Base-by-base conservation (phyloP, 2,113 vertebrate species). In the Chamaea fasciata region DNA sequence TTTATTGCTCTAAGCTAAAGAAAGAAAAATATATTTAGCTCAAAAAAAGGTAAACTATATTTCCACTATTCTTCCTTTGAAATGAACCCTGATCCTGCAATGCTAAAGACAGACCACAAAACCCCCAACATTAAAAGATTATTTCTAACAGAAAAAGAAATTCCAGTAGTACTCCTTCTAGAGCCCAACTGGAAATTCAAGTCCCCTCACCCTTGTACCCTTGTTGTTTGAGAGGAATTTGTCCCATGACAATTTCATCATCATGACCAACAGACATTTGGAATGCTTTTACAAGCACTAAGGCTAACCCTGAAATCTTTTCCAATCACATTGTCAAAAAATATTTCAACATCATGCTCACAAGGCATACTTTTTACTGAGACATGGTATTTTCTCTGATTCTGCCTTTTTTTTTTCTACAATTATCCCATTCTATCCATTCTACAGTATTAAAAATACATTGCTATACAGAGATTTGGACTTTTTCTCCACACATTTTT, bases 1-100 rank as follows among this genome's bases (percentile, higher is more conserved):
- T 98, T 99, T 93, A 99, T 98, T 44, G 99, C 99, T 97, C 99
- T 98, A 79, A 99, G 98, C 99, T 99, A 97, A 79, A 97, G 81
- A 97, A 95, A 95, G 21, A 96, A 96, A 90, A 93, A 86, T 14
- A n/a, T 68, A 56, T 78, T 95, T 76, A 94, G 52, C 31, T 85
- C 89, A 74, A 55, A 50, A 80, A 70, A 74, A 42, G 69, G 19
- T 53, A 57, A 84, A 64, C 21, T 62, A 2, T 70, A 64, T 75
- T 82, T 85, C 60, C 70, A 68, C 68, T 75, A 83, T 39, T 62
- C 10, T 87, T 91, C 55, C 73, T 55, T 90, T 65, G 62, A 89
- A 67, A 85, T 44, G 24, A 92, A 86, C 24, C 19, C 41, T 57
- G 57, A 91, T 63, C 33, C 56, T 74, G 24, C 62, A 83, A 26